Conservation (phyloP, 2,797 vertebrate genomes). For the Eulemur coronatus region DNA sequence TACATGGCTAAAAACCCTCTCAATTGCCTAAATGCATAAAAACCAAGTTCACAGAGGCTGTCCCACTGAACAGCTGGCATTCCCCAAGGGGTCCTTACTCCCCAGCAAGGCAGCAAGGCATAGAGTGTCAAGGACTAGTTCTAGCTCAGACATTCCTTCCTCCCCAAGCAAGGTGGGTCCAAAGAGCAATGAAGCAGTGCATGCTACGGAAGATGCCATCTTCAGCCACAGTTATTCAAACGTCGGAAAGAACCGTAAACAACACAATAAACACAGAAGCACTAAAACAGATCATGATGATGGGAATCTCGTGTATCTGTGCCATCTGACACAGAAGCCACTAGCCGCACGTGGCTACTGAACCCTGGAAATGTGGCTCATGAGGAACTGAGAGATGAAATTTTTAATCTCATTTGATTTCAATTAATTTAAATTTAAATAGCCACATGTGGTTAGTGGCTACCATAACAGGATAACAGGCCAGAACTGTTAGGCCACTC, state of each 20-base stretch:
- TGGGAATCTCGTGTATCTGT: rapidly evolving
- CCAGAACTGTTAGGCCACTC: not conserved
- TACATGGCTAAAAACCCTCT: not conserved
- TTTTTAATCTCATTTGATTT: not conserved
- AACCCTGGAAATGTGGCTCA: not conserved
- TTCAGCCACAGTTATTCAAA: not conserved
- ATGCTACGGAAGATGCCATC: not conserved
- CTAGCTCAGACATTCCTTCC: not conserved
- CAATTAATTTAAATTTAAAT: not conserved
- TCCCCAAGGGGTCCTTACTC: not conserved
- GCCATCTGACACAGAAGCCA: not conserved
- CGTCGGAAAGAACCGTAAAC: not conserved
- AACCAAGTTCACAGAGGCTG: not conserved
- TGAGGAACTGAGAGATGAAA: not conserved
- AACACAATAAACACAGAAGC: no score
- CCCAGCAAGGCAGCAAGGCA: not conserved
- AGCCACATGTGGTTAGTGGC: not conserved
- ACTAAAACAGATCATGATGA: rapidly evolving
- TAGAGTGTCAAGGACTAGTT: rapidly evolving
- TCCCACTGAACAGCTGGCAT: not conserved
- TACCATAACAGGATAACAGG: not conserved
- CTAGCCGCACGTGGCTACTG: not conserved
- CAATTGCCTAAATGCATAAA: not conserved
- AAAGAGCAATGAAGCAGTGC: not conserved
- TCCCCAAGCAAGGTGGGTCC: not conserved